Evolutionary conservation across 1,140 invertebrate species (phyloP).

Genomic region (Acromyrmex heyeri): DNA sequence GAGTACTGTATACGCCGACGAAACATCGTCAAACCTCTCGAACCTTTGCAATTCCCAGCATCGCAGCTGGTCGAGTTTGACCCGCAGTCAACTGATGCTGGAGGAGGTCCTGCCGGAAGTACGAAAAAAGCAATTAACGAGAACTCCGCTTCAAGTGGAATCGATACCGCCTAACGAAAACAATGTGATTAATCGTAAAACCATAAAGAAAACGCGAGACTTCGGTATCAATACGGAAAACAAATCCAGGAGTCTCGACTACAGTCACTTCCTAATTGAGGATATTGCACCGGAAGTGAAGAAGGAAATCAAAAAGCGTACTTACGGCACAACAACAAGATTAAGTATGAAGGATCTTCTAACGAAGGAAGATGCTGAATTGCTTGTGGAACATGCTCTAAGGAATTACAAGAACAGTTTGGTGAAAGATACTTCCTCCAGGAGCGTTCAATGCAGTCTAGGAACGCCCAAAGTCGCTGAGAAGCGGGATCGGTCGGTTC

Average conservation of each 20-base stretch:
- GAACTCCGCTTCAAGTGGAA: constrained; percentile 65
- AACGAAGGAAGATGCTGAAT: constrained; percentile 73
- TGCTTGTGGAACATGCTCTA: constrained; percentile 77
- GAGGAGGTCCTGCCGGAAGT: constrained; percentile 63
- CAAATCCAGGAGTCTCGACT: constrained; percentile 59
- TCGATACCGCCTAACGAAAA: constrained; percentile 62
- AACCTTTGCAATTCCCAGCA: constrained; percentile 45
- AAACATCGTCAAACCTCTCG: constrained; percentile 17
- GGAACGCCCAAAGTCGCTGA: constrained; percentile 36
- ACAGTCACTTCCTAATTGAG: constrained; percentile 65
- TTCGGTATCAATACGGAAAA: constrained; percentile 70
- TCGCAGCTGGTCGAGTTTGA: constrained; percentile 55
- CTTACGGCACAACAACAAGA: constrained; percentile 72
- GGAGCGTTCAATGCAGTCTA: constrained; percentile 63
- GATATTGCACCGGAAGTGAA: constrained; percentile 72
- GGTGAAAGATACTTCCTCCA: constrained; percentile 69
- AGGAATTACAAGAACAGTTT: constrained; percentile 74
- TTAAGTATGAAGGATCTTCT: constrained; percentile 77
- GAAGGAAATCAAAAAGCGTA: constrained; percentile 58
- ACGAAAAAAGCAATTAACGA: constrained; percentile 53
- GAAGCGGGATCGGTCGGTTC: constrained; percentile 81
- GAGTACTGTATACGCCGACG: constrained; percentile 11
- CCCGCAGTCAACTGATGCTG: constrained; percentile 44
- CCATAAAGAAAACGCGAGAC: constrained; percentile 63
- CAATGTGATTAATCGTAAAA: constrained; percentile 7